Evolutionary conservation across 2,797 vertebrate species (phyloP).

Genomic region (Pseudomugil tenellus): DNA sequence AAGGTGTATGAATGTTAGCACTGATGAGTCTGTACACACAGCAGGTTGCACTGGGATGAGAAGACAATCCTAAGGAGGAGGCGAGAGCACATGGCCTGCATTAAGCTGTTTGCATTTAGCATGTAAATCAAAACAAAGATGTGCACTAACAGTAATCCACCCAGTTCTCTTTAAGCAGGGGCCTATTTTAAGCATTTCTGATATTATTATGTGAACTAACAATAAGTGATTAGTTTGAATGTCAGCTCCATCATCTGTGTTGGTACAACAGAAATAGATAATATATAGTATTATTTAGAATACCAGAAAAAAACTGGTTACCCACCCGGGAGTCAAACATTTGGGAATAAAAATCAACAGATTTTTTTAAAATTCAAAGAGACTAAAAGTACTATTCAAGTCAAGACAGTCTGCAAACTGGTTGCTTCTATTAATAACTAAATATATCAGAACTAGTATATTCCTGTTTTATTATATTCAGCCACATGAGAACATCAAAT

Average conservation of each 20-base stretch:
- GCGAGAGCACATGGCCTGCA: not conserved
- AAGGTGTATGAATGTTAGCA: not conserved
- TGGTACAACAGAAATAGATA: not conserved
- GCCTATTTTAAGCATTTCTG: not conserved
- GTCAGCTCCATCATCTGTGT: not conserved
- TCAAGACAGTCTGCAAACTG: constrained; percentile 5
- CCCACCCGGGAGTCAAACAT: not conserved
- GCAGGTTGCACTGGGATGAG: constrained; percentile 16
- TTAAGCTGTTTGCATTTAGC: constrained; percentile 34
- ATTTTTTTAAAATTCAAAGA: constrained; percentile 7
- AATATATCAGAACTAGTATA: constrained; percentile 30
- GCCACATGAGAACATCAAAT: constrained; percentile 59
- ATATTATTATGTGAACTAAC: constrained; percentile 8
- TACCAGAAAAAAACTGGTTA: not conserved
- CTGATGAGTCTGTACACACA: not conserved
- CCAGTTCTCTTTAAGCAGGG: not conserved
- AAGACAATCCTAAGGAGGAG: constrained; percentile 3
- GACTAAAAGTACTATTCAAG: not conserved
- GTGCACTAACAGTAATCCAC: not conserved
- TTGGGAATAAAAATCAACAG: constrained; percentile 3
- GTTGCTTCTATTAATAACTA: constrained; percentile 18
- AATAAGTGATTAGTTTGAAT: constrained; percentile 1
- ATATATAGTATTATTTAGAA: no score
- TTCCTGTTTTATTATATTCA: constrained; percentile 32
- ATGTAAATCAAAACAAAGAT: constrained; percentile 10